phyloP scores from a whole-genome alignment of 2,113 vertebrate genomes.

The Mustela nigripes region DNA sequence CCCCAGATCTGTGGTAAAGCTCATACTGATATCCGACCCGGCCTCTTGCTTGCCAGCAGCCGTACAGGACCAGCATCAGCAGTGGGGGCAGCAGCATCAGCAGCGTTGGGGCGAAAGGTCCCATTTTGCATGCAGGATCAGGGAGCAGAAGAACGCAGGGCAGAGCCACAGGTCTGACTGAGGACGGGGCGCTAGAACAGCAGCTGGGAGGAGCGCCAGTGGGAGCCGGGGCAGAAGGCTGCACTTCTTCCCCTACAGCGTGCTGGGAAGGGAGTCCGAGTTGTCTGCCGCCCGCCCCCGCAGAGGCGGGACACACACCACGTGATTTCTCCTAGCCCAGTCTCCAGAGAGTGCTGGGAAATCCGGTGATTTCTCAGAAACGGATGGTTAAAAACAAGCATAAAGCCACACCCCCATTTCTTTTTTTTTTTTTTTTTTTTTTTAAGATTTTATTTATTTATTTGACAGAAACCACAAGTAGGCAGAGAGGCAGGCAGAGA shows the following conservation, averaged over 20 bases:
- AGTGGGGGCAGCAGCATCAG: background rate
- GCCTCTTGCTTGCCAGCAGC: background rate
- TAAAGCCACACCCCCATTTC: no score
- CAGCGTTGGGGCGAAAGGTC: no score
- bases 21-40: no score
- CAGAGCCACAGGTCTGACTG: background rate
- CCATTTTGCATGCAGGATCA: no score
- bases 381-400: no score
- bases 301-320: no score
- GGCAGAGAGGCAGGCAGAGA: no score
- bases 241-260: background rate
- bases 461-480: no score
- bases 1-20: no score
- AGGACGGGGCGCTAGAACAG: background rate
- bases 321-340: no score
- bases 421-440: no score
- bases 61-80: background rate
- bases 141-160: background rate
- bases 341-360: background rate
- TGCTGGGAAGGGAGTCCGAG: fast-evolving
- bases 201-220: background rate
- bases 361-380: background rate
- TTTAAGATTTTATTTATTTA: no score
- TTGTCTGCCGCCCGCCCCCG: fast-evolving
- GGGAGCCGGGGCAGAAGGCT: background rate